Percentiles rank a stretch among this genome's conserved stretches.
Conservation (phyloP, 2,113 vertebrate species). For the Scophthalmus maximus region DNA sequence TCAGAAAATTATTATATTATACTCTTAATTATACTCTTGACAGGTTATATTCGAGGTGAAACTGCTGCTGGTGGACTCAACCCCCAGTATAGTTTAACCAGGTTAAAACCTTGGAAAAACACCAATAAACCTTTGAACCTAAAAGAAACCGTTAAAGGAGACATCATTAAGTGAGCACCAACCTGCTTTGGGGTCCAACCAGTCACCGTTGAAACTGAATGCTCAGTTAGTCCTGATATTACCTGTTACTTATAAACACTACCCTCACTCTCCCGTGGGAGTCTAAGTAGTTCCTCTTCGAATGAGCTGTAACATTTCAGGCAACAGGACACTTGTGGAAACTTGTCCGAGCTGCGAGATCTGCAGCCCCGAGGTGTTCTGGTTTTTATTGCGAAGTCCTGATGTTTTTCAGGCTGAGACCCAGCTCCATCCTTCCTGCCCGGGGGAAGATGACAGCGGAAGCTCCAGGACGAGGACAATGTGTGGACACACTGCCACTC, state of each 20-base stretch:
- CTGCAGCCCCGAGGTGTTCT: conserved; percentile 21
- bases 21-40: no score
- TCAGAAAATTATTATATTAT: no score
- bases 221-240: background rate
- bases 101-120: background rate
- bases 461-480: conserved; percentile 16
- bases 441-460: conserved; percentile 18
- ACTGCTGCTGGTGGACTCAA: background rate
- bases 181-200: conserved; percentile 34
- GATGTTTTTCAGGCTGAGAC: conserved; percentile 1
- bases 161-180: conserved; percentile 6
- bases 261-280: conserved; percentile 3
- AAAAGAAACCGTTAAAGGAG: background rate
- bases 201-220: background rate
- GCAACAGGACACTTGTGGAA: conserved; percentile 36
- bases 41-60: background rate
- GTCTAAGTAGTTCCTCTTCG: conserved; percentile 26
- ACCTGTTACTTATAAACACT: conserved; percentile 17
- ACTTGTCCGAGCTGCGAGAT: conserved; percentile 41
- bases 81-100: background rate
- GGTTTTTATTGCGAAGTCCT: conserved; percentile 2
- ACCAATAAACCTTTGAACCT: conserved; percentile 22
- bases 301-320: conserved; percentile 41
- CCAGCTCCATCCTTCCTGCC: background rate
- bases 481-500: conserved; percentile 22